Percentiles rank a stretch among this genome's conserved stretches.
Conservation (phyloP, 2,797 vertebrate species). For the Smutsia temminckii region DNA sequence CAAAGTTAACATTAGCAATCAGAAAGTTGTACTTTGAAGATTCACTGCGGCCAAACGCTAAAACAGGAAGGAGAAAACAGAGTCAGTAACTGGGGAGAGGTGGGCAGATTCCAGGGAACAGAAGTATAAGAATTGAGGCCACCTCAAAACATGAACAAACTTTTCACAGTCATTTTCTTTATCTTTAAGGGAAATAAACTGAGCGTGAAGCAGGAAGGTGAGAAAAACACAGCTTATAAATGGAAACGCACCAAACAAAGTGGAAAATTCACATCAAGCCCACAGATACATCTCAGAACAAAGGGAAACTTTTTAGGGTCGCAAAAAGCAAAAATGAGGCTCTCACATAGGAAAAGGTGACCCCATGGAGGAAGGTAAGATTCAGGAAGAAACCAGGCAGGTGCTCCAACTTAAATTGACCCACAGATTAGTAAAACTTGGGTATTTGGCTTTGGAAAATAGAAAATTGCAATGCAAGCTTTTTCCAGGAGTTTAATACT, state of each 20-base stretch:
- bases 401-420: neutral
- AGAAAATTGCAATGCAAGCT: neutral
- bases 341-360: neutral
- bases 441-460: neutral
- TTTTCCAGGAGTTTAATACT: neutral
- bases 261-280: conserved; percentile 40
- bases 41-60: neutral
- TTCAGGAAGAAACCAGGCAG: neutral
- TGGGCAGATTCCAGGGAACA: rapidly evolving
- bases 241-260: conserved; percentile 16
- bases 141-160: neutral
- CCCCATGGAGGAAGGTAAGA: neutral
- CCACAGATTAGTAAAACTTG: neutral
- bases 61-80: neutral
- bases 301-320: conserved; percentile 15
- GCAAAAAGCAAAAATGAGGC: conserved; percentile 2
- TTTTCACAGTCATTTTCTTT: conserved; percentile 52
- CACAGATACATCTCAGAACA: neutral
- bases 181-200: conserved; percentile 60
- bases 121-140: neutral
- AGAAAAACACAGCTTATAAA: conserved; percentile 60
- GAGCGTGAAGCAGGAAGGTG: conserved; percentile 43
- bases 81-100: rapidly evolving
- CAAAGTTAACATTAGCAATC: neutral
- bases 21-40: neutral